Conservation (phyloP, 1,140 invertebrate species). For the Eciton burchellii region DNA sequence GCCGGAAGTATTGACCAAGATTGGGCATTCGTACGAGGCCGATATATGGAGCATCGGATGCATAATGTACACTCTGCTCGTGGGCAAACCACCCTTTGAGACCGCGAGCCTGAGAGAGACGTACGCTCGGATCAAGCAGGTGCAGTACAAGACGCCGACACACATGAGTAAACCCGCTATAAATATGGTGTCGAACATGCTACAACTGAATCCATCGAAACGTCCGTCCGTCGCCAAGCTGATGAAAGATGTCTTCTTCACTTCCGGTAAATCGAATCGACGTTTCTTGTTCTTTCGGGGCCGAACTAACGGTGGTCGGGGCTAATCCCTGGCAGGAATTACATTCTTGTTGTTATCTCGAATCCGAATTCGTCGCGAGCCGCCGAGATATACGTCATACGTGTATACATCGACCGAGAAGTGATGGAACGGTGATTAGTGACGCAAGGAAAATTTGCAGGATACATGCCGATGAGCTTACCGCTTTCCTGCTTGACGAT, state of each 20-base stretch:
- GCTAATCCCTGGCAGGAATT: too few species aligned
- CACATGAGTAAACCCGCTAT: constrained; percentile 90
- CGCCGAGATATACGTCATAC: too few species aligned
- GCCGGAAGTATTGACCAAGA: constrained; percentile 97
- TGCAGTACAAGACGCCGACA: constrained; percentile 94
- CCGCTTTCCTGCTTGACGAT: constrained; percentile 96
- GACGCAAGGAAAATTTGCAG: constrained; percentile 82
- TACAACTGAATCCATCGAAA: constrained; percentile 93
- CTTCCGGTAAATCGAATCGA: constrained; percentile 76
- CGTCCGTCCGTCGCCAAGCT: constrained; percentile 93
- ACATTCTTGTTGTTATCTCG: too few species aligned
- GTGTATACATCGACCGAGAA: too few species aligned
- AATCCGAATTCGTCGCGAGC: too few species aligned
- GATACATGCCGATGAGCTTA: constrained; percentile 92
- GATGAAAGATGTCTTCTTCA: constrained; percentile 91
- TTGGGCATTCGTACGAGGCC: constrained; percentile 97
- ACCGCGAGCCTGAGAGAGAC: constrained; percentile 95
- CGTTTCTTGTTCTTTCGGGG: too few species aligned
- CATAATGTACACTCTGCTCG: constrained; percentile 97
- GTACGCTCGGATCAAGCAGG: constrained; percentile 96
- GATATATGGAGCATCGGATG: constrained; percentile 99
- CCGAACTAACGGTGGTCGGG: too few species aligned
- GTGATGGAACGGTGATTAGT: too few species aligned
- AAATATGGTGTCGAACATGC: constrained; percentile 93
- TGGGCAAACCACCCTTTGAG: constrained; percentile 98